phyloP scores from a whole-genome alignment of 2,888 invertebrate genomes.

The Lissonota sp. region DNA sequence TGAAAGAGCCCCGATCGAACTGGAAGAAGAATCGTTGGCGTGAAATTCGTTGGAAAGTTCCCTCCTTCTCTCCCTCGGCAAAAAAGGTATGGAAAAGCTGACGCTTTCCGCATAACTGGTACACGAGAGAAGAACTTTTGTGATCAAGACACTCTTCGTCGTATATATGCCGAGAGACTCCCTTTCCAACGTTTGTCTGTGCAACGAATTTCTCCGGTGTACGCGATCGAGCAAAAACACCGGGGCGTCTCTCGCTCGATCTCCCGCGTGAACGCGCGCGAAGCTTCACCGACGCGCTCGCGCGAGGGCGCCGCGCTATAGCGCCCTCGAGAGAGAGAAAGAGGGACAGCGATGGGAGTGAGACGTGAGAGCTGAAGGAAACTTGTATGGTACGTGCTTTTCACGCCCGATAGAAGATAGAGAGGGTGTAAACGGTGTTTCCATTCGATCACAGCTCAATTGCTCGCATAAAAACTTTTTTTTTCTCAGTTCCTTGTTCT shows the following conservation, averaged over 20 bases:
- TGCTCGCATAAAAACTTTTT: conserved; percentile 40
- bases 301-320: conserved; percentile 13
- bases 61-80: conserved; percentile 8
- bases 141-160: conserved; percentile 57
- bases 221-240: conserved; percentile 6
- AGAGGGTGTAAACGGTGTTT: conserved; percentile 45
- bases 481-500: not conserved
- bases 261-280: not conserved
- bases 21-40: conserved; percentile 66
- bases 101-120: conserved; percentile 45
- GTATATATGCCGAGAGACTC: conserved; percentile 6
- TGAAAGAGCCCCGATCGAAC: conserved; percentile 60
- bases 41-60: conserved; percentile 62
- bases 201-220: conserved; percentile 13
- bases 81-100: conserved; percentile 51
- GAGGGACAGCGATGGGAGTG: conserved; percentile 21
- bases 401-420: conserved; percentile 16
- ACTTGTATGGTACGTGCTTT: conserved; percentile 43
- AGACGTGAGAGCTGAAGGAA: conserved; percentile 45
- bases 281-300: conserved; percentile 32
- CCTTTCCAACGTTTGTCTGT: conserved; percentile 24
- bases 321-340: conserved; percentile 21
- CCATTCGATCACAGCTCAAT: conserved; percentile 47
- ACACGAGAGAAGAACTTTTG: conserved; percentile 59
- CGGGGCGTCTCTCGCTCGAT: not conserved